Percentiles rank a stretch among this genome's conserved stretches.
Conservation (phyloP, 1,140 invertebrate genomes). For the Cepaea nemoralis region DNA sequence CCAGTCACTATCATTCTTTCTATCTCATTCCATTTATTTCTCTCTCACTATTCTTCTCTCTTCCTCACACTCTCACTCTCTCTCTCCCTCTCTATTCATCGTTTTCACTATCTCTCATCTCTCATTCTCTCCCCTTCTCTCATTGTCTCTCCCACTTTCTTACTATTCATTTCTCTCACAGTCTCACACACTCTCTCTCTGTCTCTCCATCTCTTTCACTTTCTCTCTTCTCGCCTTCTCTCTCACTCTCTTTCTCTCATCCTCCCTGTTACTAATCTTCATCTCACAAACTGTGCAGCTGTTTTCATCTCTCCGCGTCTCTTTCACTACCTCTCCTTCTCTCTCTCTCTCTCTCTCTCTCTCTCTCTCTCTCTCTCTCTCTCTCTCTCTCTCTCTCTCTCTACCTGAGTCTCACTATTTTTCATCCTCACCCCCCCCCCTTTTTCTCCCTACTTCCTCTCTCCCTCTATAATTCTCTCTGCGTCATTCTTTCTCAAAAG, state of each 20-base stretch:
- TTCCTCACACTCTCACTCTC: background rate
- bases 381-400: background rate
- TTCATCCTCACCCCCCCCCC: too few relatives aligned
- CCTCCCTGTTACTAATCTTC: background rate
- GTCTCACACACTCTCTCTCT: background rate
- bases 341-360: background rate
- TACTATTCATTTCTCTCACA: background rate
- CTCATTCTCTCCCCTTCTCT: background rate
- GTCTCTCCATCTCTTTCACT: too few relatives aligned
- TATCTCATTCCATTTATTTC: background rate
- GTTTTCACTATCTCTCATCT: background rate
- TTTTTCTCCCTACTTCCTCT: too few relatives aligned
- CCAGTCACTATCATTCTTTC: background rate
- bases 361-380: background rate
- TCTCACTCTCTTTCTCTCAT: background rate
- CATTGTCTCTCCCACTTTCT: background rate
- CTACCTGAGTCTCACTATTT: background rate
- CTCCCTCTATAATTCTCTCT: too few relatives aligned
- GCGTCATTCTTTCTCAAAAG: too few relatives aligned
- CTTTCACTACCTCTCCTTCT: too few relatives aligned
- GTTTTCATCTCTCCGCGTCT: background rate
- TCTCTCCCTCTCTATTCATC: background rate
- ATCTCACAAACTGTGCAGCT: background rate
- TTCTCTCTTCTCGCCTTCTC: background rate
- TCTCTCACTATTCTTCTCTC: background rate